Evolutionary conservation across 2,113 vertebrate species (phyloP), one percentile per base, ranked within the genome.

Genomic region (Psittacula cyanocephala): DNA sequence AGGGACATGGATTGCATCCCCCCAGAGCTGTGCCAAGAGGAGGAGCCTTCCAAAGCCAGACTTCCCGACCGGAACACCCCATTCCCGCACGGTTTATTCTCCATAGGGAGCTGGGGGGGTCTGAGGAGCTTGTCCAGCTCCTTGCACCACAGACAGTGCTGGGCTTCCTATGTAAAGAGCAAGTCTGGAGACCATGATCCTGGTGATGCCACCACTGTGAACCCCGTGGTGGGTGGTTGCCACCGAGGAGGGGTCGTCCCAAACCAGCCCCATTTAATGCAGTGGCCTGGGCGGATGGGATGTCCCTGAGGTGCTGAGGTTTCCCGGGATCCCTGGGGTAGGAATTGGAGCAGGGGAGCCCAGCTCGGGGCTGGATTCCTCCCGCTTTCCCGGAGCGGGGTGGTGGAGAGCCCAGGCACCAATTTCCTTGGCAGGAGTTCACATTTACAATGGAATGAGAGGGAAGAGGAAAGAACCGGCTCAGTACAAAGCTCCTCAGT

Each of bases 71-170:
- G 9, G 33, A 71, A 4, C 25, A 24, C 10, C 11, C 14, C 5
- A 2, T 47, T 81, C 81, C 39, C 81, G 47, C 10, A 10, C 10
- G 2, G 15, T 49, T 63, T 67, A 17, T 20, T 71, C 72, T 57
- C 8, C 0, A 0, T 11, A 29, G 14, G 39, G 46, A 55, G 53
- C 31, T 55, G 83, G 10, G 1, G 4, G 2, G 5, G 1, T 9
- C 39, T 14, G 7, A 4, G 29, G 43, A 87, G 23, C 41, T 31
- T 18, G 5, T 60, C 49, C 60, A 19, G 1, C 47, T 31, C 15
- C 10, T 27, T 5, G 16, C 39, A 28, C 24, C 3, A 0, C 52
- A 14, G n/a, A 3, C 31, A 3, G 5, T 10, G 28, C 0, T 1
- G 28, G 6, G 39, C 7, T 75, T 76, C 22, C 46, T 62, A 57